Conservation (phyloP, 2,797 vertebrate species). For the Iguana delicatissima region DNA sequence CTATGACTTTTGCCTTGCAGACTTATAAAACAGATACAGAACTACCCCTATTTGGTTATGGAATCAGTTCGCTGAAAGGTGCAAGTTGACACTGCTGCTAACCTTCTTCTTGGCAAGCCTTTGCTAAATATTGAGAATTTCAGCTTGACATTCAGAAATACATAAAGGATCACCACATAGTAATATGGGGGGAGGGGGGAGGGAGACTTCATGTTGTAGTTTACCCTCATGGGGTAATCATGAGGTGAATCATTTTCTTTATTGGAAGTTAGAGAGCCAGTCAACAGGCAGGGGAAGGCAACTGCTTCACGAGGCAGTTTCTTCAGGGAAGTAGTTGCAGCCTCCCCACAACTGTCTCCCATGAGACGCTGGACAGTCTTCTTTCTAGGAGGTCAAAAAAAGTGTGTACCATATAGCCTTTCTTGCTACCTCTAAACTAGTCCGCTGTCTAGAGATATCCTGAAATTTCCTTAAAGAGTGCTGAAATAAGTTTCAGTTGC, state of each 20-base stretch:
- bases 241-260: not conserved
- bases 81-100: not conserved
- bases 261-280: not conserved
- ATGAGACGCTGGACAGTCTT: too few relatives aligned
- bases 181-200: not conserved
- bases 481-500: not conserved
- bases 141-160: conserved; percentile 18
- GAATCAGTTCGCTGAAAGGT: not conserved
- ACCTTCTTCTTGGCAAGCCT: conserved; percentile 6
- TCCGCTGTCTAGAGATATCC: not conserved
- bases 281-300: not conserved
- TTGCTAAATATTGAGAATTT: conserved; percentile 19
- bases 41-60: conserved; percentile 41
- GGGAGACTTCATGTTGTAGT: not conserved
- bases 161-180: conserved; percentile 9
- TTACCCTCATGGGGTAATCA: not conserved
- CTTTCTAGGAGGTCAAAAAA: not conserved
- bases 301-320: not conserved
- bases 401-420: not conserved
- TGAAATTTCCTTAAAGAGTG: too few relatives aligned
- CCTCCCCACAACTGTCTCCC: not conserved
- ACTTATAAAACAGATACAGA: conserved; percentile 8
- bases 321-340: not conserved
- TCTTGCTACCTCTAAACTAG: not conserved
- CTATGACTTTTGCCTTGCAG: conserved; percentile 32